phyloP scores from a whole-genome alignment of 2,888 invertebrate species.

The Bembecia ichneumoniformis region DNA sequence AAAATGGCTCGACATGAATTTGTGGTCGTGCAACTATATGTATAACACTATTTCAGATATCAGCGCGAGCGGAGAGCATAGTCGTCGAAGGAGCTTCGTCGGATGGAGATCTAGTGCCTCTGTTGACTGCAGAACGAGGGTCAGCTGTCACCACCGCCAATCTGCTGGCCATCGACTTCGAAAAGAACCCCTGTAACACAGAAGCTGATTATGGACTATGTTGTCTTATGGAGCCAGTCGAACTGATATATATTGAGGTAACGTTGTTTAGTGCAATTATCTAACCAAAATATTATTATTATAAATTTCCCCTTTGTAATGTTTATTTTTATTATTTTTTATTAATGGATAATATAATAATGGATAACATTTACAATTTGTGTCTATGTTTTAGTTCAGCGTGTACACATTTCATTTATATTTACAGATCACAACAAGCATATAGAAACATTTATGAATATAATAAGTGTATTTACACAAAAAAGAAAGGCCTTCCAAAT shows the following conservation, averaged over 20 bases:
- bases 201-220: slow-evolving; percentile 79
- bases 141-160: slow-evolving; percentile 75
- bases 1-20: not conserved
- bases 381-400: no score
- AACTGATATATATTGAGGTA: slow-evolving; percentile 85
- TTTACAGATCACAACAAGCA: no score
- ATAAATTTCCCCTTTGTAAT: no score
- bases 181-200: slow-evolving; percentile 76
- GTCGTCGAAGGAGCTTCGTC: slow-evolving; percentile 81
- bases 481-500: no score
- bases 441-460: no score
- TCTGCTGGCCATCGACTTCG: slow-evolving; percentile 81
- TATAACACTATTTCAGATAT: slow-evolving; percentile 38
- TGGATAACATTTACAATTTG: no score
- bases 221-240: slow-evolving; percentile 79
- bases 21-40: not conserved
- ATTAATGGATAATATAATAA: no score
- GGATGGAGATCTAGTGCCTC: slow-evolving; percentile 80
- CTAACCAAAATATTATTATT: not conserved
- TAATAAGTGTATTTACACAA: no score
- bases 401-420: no score
- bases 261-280: no score
- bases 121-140: slow-evolving; percentile 66
- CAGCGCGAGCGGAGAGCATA: slow-evolving; percentile 80
- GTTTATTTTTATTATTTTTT: no score